Percentiles rank a stretch among this genome's conserved stretches.
phyloP scores from a whole-genome alignment of 2,797 vertebrate genomes.

The Hippopotamyrus pictus region DNA sequence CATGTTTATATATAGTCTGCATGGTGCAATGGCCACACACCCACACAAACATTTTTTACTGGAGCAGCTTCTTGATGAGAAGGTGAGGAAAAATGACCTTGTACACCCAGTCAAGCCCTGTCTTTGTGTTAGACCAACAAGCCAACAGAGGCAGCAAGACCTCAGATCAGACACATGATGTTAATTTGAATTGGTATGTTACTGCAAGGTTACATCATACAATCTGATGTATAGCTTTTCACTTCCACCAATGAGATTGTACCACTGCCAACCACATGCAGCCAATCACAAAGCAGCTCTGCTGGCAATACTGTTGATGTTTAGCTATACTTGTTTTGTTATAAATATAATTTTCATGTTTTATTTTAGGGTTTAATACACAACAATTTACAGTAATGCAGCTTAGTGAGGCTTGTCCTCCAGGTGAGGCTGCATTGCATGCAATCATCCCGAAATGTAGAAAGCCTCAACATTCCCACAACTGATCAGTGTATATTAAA shows the following conservation, averaged over 20 bases:
- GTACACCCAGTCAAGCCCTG: neutral
- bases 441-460: neutral
- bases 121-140: neutral
- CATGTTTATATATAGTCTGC: neutral
- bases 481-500: neutral
- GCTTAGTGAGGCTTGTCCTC: neutral
- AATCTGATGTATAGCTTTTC: neutral
- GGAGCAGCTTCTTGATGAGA: neutral
- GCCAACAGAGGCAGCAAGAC: neutral
- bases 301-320: neutral
- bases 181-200: neutral
- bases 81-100: neutral
- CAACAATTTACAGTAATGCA: slow-evolving; percentile 5
- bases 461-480: neutral
- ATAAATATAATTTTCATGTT: neutral
- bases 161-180: neutral
- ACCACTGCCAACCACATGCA: neutral
- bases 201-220: neutral
- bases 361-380: neutral
- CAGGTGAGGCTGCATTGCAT: neutral
- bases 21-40: neutral
- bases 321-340: neutral
- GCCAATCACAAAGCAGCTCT: neutral
- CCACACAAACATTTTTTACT: neutral
- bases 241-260: neutral